Base-by-base conservation (phyloP, 1,140 invertebrate genomes). In the Drosophila jambulina region DNA sequence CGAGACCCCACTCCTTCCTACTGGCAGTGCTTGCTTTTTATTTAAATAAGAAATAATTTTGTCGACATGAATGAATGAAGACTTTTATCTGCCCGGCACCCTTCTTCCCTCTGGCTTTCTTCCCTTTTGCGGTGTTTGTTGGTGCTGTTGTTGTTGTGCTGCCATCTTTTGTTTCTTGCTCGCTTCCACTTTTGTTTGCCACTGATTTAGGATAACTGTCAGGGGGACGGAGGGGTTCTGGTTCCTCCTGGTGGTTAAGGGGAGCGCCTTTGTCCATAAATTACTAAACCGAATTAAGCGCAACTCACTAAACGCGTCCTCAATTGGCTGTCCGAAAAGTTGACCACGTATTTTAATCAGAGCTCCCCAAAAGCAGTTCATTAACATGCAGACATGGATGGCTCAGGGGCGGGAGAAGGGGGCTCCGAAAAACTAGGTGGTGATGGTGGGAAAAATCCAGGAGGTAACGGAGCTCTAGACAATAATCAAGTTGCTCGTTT, bases 31-130 rank as follows among this genome's bases (percentile, higher is more conserved):
- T 72, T 74, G 53, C 78, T 90, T 88, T 88, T 90, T 90, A 88
- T 88, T 88, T 88, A 90, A 88, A 88, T 88, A 90, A 90, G 85
- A 88, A 88, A 88, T 90, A 90, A 88, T 88, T 88, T 88, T 82
- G 85, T 88, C 81, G 85, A 90, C 85, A 88, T 88, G 85, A 88
- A 88, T 88, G 80, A 88, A 88, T 88, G 85, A 90, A 88, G 85
- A 88, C 81, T 90, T 88, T 88, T 90, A 90, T 90, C 85, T 88
- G 80, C 65, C 65, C 60, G 63, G 45, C 67, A 75, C 63, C 80
- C 79, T 60, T 60, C 70, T 34, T 38, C 25, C 60, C 15, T 19
- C 23, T 38, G 13, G 7, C 19, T 40, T 42, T 27, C 38, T 12
- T 34, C 36, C 21, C 12, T 49, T 29, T 29, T 53, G 46, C 62